phyloP scores from a whole-genome alignment of 2,888 invertebrate genomes.

The Erannis defoliaria region DNA sequence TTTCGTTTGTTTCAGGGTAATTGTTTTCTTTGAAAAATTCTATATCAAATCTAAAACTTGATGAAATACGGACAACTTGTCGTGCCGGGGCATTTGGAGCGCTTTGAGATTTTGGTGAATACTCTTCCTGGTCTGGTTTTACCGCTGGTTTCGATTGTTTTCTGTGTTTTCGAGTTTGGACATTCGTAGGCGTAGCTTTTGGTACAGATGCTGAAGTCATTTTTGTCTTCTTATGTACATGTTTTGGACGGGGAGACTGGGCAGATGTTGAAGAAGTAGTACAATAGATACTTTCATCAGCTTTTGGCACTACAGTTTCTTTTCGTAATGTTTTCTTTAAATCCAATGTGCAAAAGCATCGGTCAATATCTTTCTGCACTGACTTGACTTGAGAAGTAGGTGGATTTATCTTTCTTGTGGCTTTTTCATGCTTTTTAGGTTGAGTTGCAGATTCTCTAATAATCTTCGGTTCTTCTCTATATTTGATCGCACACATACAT shows the following conservation, averaged over 20 bases:
- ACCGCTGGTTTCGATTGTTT: conserved; percentile 9
- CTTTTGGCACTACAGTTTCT: background rate
- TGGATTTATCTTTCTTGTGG: conserved; percentile 1
- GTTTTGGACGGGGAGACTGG: background rate
- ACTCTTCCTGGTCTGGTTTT: conserved; percentile 1
- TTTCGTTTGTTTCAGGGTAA: conserved; percentile 17
- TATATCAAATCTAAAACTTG: conserved; percentile 53
- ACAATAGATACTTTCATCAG: background rate
- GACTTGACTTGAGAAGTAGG: background rate
- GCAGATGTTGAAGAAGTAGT: background rate
- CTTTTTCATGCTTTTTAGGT: background rate
- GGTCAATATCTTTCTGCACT: conserved; percentile 1
- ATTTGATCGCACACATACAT: background rate
- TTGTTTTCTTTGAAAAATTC: conserved; percentile 50
- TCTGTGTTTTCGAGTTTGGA: conserved; percentile 13
- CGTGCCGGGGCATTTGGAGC: conserved; percentile 23
- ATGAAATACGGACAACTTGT: conserved; percentile 46
- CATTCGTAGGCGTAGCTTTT: conserved; percentile 13
- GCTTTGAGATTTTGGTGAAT: conserved; percentile 29
- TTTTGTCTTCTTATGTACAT: conserved; percentile 5
- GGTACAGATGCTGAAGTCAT: conserved; percentile 17
- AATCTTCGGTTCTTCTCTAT: background rate
- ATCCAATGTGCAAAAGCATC: conserved; percentile 13
- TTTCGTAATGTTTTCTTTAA: conserved; percentile 4
- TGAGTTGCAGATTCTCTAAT: conserved; percentile 2